Conservation (phyloP, 2,797 vertebrate genomes). For the Aldrovandia affinis region DNA sequence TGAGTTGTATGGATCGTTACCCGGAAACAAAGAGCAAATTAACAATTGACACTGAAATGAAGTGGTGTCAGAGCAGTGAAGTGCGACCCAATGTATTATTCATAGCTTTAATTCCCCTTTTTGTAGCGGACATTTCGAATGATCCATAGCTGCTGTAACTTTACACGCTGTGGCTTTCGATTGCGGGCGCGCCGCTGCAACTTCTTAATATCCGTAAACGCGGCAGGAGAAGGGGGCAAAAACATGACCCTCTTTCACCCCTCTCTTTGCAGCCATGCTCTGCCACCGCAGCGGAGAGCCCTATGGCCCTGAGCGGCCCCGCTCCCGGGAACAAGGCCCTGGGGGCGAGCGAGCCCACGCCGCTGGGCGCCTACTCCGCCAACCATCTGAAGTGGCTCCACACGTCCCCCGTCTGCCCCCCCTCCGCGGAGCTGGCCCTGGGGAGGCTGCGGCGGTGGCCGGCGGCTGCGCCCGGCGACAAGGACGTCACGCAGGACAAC, state of each 20-base stretch:
- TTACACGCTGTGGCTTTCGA: too few relatives aligned
- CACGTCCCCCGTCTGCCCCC: constrained; percentile 77
- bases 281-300: constrained; percentile 39
- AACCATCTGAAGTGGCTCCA: constrained; percentile 80
- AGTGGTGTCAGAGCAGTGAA: too few relatives aligned
- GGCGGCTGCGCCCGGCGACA: constrained; percentile 55
- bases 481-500: constrained; percentile 76
- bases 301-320: constrained; percentile 47
- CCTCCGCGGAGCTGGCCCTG: constrained; percentile 64
- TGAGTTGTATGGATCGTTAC: not conserved
- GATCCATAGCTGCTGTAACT: not conserved
- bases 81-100: not conserved
- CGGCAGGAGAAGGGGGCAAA: not conserved
- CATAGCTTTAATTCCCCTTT: not conserved
- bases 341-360: constrained; percentile 69
- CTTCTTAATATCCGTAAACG: not conserved
- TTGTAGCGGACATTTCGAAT: not conserved
- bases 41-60: too few relatives aligned
- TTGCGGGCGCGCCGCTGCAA: not conserved
- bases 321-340: constrained; percentile 58
- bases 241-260: constrained; percentile 8
- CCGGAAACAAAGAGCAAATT: not conserved
- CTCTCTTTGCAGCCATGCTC: constrained; percentile 62
- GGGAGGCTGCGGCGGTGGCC: constrained; percentile 58
- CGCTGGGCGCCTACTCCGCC: constrained; percentile 70